Evolutionary conservation across 2,888 invertebrate genomes (phyloP), one percentile per base, ranked within the genome.

Genomic region (Lasius platythorax): DNA sequence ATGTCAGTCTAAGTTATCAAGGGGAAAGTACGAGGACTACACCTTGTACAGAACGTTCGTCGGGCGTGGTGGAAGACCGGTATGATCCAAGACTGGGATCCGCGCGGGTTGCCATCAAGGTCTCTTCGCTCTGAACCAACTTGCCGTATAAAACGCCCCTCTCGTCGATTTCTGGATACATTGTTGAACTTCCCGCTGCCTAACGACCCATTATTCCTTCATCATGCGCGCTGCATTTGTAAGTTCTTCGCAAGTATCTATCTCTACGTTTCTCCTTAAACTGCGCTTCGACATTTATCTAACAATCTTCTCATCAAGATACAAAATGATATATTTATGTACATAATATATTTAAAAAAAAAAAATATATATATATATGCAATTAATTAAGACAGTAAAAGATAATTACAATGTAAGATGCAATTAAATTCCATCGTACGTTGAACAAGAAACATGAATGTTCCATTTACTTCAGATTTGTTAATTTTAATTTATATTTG

Each of bases 61-160:
- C 88, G 87, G 91, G 91, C 88, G 91, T 91, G 91, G 91, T 91
- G 56, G 87, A 88, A 83, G 88, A 89, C 83, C 87, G 64, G 76
- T 84, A 79, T 83, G 85, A 88, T 88, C 74, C 83, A 84, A 72
- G 82, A 81, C 81, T 67, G 85, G 68, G 84, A 84, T 46, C 46
- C 88, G 87, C 87, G 87, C 87, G 88, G 89, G 91, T 91, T 90
- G 82, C 79, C 85, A 89, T 89, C 93, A 93, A 93, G 92, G 92
- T 87, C 92, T 90, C 87, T 87, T 90, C 83, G 86, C 87, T 89
- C 85, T 89, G 92, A 92, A 89, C 91, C 90, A 90, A 91, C 88
- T 89, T 87, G 86, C 85, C 84, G 91, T 94, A 94, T 94, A 94
- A 93, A 94, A 93, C 92, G 92, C 92, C 92, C 93, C 92, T 91